phyloP scores from a whole-genome alignment of 2,888 invertebrate species.

The Amiota mariae region DNA sequence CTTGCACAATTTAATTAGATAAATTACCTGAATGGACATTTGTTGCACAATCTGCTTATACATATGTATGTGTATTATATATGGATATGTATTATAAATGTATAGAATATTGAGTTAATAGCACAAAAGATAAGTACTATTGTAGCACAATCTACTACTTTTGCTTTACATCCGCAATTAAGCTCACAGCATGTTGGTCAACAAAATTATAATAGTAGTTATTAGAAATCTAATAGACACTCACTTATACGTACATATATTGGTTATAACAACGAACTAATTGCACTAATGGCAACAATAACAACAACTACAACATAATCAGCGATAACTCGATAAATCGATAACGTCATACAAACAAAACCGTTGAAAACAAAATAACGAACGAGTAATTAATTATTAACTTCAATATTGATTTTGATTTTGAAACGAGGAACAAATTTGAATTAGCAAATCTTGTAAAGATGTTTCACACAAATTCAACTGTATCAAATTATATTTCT shows the following conservation, averaged over 20 bases:
- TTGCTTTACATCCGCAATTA: conserved; percentile 31
- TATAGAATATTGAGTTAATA: not conserved
- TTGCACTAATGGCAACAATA: conserved; percentile 12
- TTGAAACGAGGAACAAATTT: no score
- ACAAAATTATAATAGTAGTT: conserved; percentile 20
- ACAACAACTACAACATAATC: conserved; percentile 13
- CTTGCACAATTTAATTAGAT: no score
- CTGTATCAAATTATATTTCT: not conserved
- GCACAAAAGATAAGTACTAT: not conserved
- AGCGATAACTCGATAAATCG: not conserved
- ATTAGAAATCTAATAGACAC: conserved; percentile 23
- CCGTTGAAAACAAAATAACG: not conserved
- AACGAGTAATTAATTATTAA: conserved; percentile 23
- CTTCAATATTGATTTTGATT: no score
- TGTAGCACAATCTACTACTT: not conserved
- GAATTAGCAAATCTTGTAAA: not conserved
- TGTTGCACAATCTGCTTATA: no score
- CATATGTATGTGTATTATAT: no score
- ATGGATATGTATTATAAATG: no score
- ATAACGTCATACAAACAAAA: not conserved
- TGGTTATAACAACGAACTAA: not conserved
- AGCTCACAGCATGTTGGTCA: conserved; percentile 28
- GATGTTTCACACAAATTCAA: not conserved
- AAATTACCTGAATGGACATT: no score
- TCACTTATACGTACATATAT: not conserved